A percentile compares a stretch with the other conserved stretches of the same genome.
These are phyloP conservation scores for Nannoperca obscura DNA, from an alignment of 2,797 vertebrate genomes.

Conservation along the genomic window DNA sequence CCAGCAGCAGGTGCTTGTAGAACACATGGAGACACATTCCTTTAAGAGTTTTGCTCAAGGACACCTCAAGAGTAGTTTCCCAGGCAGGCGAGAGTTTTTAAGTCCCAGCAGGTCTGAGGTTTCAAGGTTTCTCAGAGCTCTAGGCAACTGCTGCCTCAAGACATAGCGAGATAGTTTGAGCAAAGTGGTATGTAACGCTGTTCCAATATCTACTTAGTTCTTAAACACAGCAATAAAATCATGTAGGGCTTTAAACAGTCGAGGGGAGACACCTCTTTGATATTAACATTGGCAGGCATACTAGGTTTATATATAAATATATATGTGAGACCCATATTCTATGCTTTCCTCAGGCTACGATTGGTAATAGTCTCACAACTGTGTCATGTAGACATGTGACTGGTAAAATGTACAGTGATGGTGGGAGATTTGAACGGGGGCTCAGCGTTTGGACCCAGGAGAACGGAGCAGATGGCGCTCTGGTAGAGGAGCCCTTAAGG, in stretches of 20 bases:
- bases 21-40: constrained; percentile 48
- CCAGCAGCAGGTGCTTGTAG: constrained; percentile 62
- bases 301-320: neutral
- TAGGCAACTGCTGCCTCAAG: constrained; percentile 40
- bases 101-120: constrained; percentile 33
- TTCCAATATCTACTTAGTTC: constrained; percentile 22
- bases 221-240: constrained; percentile 31
- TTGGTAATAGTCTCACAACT: neutral
- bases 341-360: constrained; percentile 18
- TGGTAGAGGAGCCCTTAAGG: constrained; percentile 25
- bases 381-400: constrained; percentile 13
- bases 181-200: constrained; percentile 10
- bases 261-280: neutral
- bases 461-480: constrained; percentile 11
- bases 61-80: constrained; percentile 25
- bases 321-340: neutral
- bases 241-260: constrained; percentile 17
- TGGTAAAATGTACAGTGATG: constrained; percentile 9
- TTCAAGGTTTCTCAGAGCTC: constrained; percentile 36
- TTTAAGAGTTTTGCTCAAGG: constrained; percentile 66
- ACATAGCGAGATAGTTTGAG: constrained; percentile 5
- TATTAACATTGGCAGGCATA: constrained; percentile 21
- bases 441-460: constrained; percentile 18
- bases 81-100: constrained; percentile 12
- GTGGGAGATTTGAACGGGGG: neutral